Base-by-base conservation (phyloP, 1,140 invertebrate genomes). In the Amyelois transitella region DNA sequence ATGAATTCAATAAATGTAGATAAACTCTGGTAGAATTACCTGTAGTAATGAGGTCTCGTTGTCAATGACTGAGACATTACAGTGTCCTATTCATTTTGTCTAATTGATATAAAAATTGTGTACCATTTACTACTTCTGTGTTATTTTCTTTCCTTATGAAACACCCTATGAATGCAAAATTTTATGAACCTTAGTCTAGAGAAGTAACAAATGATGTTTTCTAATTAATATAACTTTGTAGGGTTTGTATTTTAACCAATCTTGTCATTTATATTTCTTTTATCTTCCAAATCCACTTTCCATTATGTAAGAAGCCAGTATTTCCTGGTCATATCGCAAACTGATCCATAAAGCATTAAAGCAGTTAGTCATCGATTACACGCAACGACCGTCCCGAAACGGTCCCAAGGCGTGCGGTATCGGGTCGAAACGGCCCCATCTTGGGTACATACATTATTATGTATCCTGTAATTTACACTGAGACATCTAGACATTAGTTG, bases 391-490 rank as follows among this genome's bases (percentile, higher is more conserved):
- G 32, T 38, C 10, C 32, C 19, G 6, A 6, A 48, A n/a, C 6
- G 45, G 19, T 48, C 45, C 45, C 45, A 10, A n/a, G 20, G 45
- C 45, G 45, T 48, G 45, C 45, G 18, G 10, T 48, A 48, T 48
- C 45, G n/a, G n/a, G 18, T 24, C 32, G 32, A 38, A 38, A 38
- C 12, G 32, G 12, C 4, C 28, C 10, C 6, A 38, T 38, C 32
- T 38, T 38, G 32, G n/a, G n/a, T 38, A 38, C 32, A 20, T 48
- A 48, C 45, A 48, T 48, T 45, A 48, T 48, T 10, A 5, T 38
- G 32, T 38, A 38, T 1, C 3, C 32, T 14, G 32, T 38, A n/a
- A n/a, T n/a, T n/a, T n/a, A 38, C n/a, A 38, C 32, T n/a, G n/a
- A 1, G n/a, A 28, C 25, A 28, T 38, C 32, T 38, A 38, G 32